Evolutionary conservation across 2,797 vertebrate species (phyloP), one percentile per base, ranked within the genome.

Genomic region (Heterohyrax brucei): DNA sequence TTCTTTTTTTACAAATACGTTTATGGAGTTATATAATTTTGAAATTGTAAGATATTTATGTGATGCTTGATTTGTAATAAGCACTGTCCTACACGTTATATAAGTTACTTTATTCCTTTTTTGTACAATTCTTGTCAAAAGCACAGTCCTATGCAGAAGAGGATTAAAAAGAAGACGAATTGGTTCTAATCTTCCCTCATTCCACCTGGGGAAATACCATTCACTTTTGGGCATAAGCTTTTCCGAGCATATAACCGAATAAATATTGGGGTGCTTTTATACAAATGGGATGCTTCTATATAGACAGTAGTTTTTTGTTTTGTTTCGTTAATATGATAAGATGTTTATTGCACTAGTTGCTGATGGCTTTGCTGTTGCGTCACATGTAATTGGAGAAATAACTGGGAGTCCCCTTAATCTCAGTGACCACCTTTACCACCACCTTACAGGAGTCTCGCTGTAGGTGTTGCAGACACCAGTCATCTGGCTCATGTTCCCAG

Each of bases 41-140:
- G 66, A 95, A 89, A 48, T 76, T 75, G 78, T 56, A 46, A 84
- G 82, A 62, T 33, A 75, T 88, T 87, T 87, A 56, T 53, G 24
- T 85, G 26, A 9, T 94, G 2, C n/a, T 93, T 93, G 56, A 33
- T 92, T 95, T 93, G 61, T 62, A 72, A 64, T 92, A 93, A 93
- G 33, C 66, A 33, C 10, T 80, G 4, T 93, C 80, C 24, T 89
- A 81, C 85, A 48, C 3, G 76, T 93, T 80, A 81, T 22, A 7
- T 61, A 87, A 53, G 33, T 30, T 87, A 56, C 56, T 80, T 94
- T 21, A 44, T 64, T 91, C 64, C 30, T 3, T 59, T 86, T 95
- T 91, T 89, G 30, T 44, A 33, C 68, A 50, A 72, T 62, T 92
- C 66, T 95, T 89, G 2, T 66, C 39, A 30, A 77, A 88, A 94